Evolutionary conservation across 2,888 invertebrate species (phyloP).

Genomic region (Pseudanteris insignis): DNA sequence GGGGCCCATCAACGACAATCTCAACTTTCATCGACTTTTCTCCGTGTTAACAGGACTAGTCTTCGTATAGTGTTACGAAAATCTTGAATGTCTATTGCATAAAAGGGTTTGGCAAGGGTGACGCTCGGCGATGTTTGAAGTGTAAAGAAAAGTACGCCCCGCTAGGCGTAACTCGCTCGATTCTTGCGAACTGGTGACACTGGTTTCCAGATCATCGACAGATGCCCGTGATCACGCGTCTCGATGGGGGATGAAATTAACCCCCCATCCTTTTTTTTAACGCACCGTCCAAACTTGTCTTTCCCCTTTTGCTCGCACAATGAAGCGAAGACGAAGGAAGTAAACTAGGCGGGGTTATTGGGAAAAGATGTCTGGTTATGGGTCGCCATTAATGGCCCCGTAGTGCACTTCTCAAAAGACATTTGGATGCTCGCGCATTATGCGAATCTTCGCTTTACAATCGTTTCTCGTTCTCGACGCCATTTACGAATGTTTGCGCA

Average conservation of each 20-base stretch:
- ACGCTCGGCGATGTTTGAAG: slow-evolving; percentile 15
- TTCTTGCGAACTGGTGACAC: slow-evolving; percentile 27
- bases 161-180: slow-evolving; percentile 30
- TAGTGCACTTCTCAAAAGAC: too few relatives aligned
- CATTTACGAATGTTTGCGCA: too few relatives aligned
- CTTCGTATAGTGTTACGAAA: slow-evolving; percentile 33
- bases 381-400: too few relatives aligned
- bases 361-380: too few relatives aligned
- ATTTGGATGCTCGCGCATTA: too few relatives aligned
- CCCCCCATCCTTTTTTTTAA: too few relatives aligned
- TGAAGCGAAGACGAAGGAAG: too few relatives aligned
- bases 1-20: slow-evolving; percentile 9
- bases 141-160: slow-evolving; percentile 24
- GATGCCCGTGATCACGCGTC: slow-evolving; percentile 37
- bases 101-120: slow-evolving; percentile 27
- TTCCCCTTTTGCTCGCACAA: slow-evolving; percentile 21
- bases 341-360: too few relatives aligned
- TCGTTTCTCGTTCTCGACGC: too few relatives aligned
- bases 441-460: too few relatives aligned
- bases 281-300: slow-evolving; percentile 11
- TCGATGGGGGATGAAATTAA: slow-evolving; percentile 25
- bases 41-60: slow-evolving; percentile 11
- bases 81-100: slow-evolving; percentile 18
- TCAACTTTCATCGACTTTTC: slow-evolving; percentile 29
- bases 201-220: slow-evolving; percentile 41